Base-by-base conservation (phyloP, 2,888 invertebrate genomes). In the Lithophane leautieri region DNA sequence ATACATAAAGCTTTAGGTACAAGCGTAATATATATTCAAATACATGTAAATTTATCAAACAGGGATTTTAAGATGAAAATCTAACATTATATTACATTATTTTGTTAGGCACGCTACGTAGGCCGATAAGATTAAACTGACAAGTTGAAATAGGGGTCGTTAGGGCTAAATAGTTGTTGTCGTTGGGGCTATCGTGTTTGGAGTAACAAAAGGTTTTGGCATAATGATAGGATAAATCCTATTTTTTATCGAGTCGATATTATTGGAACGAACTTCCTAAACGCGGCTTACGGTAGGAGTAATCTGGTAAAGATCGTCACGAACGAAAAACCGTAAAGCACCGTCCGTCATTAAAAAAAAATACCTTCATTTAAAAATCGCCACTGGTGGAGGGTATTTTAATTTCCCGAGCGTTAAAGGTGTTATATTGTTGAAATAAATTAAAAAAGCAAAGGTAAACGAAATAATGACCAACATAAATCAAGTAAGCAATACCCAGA, bases 41-140 rank as follows among this genome's bases (percentile, higher is more conserved):
- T 83, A 77, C 28, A 79, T 84, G 84, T 70, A 78, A 82, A 84
- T 86, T 82, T 60, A 84, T 75, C 67, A 74, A 77, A 73, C 62
- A 50, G 47, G 75, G 68, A 78, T 78, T 86, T 80, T 78, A 50
- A 65, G 71, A 78, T 76, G 82, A 79, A 80, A 79, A 71, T 79
- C 67, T 40, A 69, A 60, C 28, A 52, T 44, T 75, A 63, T 73
- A 80, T 75, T 75, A 56, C 19, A 77, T 78, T 72, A 76, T 85
- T 70, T 79, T 68, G 70, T 42, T 62, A 50, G 70, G 9, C 71
- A 56, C 16, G 28, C 19, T 61, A 61, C 52, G 60, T 60, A 34
- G 19, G 63, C 63, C 69, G 63, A 68, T 56, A 65, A 78, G 78
- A 81, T 78, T 82, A 73, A 60, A 58, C 54, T 78, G 79, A 76